phyloP scores from a whole-genome alignment of 2,888 invertebrate genomes.

The Ashinkailepas kermadecensis region DNA sequence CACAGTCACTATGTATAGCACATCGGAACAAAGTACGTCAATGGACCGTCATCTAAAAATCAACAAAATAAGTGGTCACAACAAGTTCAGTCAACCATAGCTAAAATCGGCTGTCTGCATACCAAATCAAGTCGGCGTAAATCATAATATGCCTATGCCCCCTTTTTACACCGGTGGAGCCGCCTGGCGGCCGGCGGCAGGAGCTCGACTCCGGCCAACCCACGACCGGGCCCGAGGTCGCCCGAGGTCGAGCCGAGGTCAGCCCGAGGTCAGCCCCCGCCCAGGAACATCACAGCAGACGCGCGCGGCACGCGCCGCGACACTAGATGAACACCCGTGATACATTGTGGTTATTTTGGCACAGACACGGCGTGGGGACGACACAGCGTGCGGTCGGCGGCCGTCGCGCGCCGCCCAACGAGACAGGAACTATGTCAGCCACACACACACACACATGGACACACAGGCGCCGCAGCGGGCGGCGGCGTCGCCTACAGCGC shows the following conservation, averaged over 20 bases:
- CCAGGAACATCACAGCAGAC: constrained; percentile 17
- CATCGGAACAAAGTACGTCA: not conserved
- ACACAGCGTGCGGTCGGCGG: not conserved
- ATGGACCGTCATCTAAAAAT: not conserved
- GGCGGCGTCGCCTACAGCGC: not conserved
- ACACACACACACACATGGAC: not conserved
- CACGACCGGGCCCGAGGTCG: not conserved
- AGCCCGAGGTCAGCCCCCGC: not conserved
- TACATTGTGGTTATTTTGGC: constrained; percentile 23
- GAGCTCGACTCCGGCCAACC: too few species aligned
- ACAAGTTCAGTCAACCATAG: not conserved
- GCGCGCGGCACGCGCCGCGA: not conserved
- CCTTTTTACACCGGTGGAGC: not conserved
- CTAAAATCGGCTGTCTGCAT: not conserved
- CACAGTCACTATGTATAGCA: constrained; percentile 18
- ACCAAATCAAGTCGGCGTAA: not conserved
- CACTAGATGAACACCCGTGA: constrained; percentile 20
- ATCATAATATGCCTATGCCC: constrained; percentile 15
- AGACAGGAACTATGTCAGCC: not conserved
- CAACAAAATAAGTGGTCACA: constrained; percentile 19
- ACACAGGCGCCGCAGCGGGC: not conserved
- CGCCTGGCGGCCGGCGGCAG: too few species aligned
- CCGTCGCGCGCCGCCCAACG: not conserved
- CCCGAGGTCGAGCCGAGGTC: not conserved
- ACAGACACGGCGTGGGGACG: constrained; percentile 1